Conservation (phyloP, 2,113 vertebrate species). For the Hylia prasina region DNA sequence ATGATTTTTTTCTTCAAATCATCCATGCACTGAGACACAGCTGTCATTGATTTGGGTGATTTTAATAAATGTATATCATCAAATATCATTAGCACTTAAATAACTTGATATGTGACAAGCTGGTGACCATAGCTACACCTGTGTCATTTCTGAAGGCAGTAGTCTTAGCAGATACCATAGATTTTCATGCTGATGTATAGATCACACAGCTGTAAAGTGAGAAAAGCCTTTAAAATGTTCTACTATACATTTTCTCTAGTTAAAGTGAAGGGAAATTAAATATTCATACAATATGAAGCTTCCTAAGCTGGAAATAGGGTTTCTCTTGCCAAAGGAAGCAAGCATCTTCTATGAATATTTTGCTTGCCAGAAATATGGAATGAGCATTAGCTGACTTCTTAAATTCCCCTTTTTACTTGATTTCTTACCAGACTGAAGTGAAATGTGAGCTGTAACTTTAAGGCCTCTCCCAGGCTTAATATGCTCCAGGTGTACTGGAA, state of each 20-base stretch:
- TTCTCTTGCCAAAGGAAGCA: slow-evolving; percentile 72
- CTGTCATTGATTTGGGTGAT: neutral
- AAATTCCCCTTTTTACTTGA: slow-evolving; percentile 65
- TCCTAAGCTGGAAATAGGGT: slow-evolving; percentile 54
- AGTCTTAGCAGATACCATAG: neutral
- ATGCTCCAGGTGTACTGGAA: slow-evolving; percentile 73
- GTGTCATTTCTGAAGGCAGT: neutral
- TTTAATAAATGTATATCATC: neutral
- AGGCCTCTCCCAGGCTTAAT: slow-evolving; percentile 68
- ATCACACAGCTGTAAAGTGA: neutral
- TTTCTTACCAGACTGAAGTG: slow-evolving; percentile 67
- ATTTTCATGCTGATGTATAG: neutral
- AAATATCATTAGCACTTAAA: neutral
- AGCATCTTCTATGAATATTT: slow-evolving; percentile 61
- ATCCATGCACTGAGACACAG: neutral
- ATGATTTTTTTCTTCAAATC: neutral
- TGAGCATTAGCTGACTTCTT: slow-evolving; percentile 60
- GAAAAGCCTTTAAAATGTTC: slow-evolving; percentile 16
- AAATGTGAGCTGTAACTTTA: slow-evolving; percentile 74
- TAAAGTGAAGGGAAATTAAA: slow-evolving; percentile 65
- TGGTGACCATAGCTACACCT: neutral
- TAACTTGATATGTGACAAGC: neutral
- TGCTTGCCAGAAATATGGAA: slow-evolving; percentile 67
- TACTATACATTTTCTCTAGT: neutral
- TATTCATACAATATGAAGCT: slow-evolving; percentile 59